These are phyloP conservation scores for Acrobasis repandana DNA, from an alignment of 2,888 invertebrate species.

Conservation along the genomic window DNA sequence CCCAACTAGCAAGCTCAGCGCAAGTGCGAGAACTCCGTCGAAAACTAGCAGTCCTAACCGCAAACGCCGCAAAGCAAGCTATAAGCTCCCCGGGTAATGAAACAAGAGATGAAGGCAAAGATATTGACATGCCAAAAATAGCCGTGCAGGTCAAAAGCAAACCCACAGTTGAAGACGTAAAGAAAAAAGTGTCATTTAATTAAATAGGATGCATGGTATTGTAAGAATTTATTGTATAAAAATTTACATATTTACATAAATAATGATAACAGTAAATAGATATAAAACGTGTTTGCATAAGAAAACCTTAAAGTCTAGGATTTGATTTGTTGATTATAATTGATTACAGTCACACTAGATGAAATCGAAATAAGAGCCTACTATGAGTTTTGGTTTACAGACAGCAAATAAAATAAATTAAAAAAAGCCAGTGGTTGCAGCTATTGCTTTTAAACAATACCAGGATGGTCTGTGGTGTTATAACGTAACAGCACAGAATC, in stretches of 20 bases:
- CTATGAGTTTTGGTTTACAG: too few relatives aligned
- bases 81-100: constrained; percentile 31
- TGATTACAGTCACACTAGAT: too few relatives aligned
- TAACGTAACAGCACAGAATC: too few relatives aligned
- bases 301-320: background rate
- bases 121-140: constrained; percentile 39
- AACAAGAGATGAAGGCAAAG: constrained; percentile 36
- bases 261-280: background rate
- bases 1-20: constrained; percentile 63
- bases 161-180: constrained; percentile 55
- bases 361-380: too few relatives aligned
- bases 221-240: constrained; percentile 19
- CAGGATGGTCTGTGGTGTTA: too few relatives aligned
- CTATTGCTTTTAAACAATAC: too few relatives aligned
- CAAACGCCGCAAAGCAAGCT: constrained; percentile 30
- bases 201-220: constrained; percentile 34
- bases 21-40: constrained; percentile 65
- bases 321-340: too few relatives aligned
- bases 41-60: constrained; percentile 52
- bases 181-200: constrained; percentile 73
- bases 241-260: constrained; percentile 1
- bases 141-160: constrained; percentile 37
- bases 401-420: too few relatives aligned
- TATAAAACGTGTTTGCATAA: background rate
- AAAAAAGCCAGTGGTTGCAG: too few relatives aligned